Conservation (phyloP, 2,888 invertebrate species). For the Ochropleura leucogaster region DNA sequence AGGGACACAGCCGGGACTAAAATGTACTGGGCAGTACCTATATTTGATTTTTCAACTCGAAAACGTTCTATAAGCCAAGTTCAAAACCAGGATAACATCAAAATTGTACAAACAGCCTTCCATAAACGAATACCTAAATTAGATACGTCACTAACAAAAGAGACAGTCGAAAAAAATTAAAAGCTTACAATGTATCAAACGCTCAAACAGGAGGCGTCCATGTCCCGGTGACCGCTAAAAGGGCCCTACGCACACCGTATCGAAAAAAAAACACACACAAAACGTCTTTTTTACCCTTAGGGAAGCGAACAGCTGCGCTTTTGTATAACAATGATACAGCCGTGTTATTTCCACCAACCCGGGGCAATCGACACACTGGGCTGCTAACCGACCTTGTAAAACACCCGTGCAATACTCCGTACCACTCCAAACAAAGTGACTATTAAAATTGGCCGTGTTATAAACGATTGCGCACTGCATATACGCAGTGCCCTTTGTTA, state of each 20-base stretch:
- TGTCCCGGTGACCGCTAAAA: slow-evolving; percentile 88
- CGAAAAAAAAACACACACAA: slow-evolving; percentile 83
- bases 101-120: slow-evolving; percentile 38
- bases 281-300: slow-evolving; percentile 88
- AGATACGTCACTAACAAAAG: slow-evolving; percentile 55
- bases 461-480: slow-evolving; percentile 81
- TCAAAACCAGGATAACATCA: slow-evolving; percentile 12
- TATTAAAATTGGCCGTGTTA: slow-evolving; percentile 73
- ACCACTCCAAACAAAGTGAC: slow-evolving; percentile 35
- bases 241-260: slow-evolving; percentile 78
- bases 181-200: slow-evolving; percentile 76
- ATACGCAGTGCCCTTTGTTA: slow-evolving; percentile 83
- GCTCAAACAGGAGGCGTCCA: slow-evolving; percentile 77
- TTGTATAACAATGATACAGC: slow-evolving; percentile 89
- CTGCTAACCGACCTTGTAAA: slow-evolving; percentile 73
- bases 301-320: slow-evolving; percentile 89
- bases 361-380: slow-evolving; percentile 84
- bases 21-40: neutral
- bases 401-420: slow-evolving; percentile 50
- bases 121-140: slow-evolving; percentile 53
- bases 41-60: neutral
- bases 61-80: neutral
- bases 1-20: neutral
- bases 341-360: slow-evolving; percentile 86
- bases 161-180: slow-evolving; percentile 60